phyloP scores from a whole-genome alignment of 2,888 invertebrate species.

The Amaurobius ferox region DNA sequence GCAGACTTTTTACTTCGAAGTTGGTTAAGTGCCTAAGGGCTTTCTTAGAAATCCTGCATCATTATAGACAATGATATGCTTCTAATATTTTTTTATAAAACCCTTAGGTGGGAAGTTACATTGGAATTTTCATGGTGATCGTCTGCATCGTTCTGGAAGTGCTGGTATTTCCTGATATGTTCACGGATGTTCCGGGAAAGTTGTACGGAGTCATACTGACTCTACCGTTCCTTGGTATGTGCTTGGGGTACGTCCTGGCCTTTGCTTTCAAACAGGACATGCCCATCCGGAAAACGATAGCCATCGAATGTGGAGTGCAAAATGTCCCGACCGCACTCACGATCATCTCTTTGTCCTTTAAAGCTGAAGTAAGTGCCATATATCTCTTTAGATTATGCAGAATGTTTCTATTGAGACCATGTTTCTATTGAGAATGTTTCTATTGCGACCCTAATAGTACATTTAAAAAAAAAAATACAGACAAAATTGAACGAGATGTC shows the following conservation, averaged over 20 bases:
- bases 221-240: slow-evolving; percentile 75
- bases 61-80: too few relatives aligned
- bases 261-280: slow-evolving; percentile 74
- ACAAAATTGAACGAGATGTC: too few relatives aligned
- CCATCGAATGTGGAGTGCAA: slow-evolving; percentile 76
- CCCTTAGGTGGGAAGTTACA: slow-evolving; percentile 75
- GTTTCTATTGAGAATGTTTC: too few relatives aligned
- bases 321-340: slow-evolving; percentile 76
- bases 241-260: slow-evolving; percentile 75
- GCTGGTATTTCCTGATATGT: slow-evolving; percentile 76
- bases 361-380: slow-evolving; percentile 65
- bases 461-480: too few relatives aligned
- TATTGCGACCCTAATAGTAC: too few relatives aligned
- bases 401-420: too few relatives aligned
- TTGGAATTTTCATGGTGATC: slow-evolving; percentile 75
- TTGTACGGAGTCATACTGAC: slow-evolving; percentile 75
- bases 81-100: slow-evolving; percentile 52
- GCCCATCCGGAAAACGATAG: slow-evolving; percentile 75
- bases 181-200: slow-evolving; percentile 74
- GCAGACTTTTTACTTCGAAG: too few relatives aligned
- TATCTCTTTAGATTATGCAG: too few relatives aligned
- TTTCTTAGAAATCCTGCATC: too few relatives aligned
- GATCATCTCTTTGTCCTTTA: slow-evolving; percentile 75
- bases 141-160: slow-evolving; percentile 74
- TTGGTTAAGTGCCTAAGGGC: too few relatives aligned